Percentiles rank a stretch among this genome's conserved stretches.
Conservation (phyloP, 2,113 vertebrate species). For the Melierax canorus region DNA sequence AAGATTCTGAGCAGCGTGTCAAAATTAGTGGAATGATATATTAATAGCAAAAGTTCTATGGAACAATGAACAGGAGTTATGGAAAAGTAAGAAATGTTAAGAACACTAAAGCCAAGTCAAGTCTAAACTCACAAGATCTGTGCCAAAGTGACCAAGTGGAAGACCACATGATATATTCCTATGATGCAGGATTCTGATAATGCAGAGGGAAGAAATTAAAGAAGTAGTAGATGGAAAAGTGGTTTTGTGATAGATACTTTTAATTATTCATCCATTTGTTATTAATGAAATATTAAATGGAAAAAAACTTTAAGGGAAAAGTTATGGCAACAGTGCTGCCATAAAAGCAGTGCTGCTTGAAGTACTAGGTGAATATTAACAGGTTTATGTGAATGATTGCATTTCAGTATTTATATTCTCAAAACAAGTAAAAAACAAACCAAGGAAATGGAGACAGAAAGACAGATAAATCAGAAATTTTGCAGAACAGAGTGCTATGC, state of each 20-base stretch:
- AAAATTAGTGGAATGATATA: not conserved
- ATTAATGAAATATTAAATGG: not conserved
- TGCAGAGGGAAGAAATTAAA: not conserved
- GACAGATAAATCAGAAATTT: not conserved
- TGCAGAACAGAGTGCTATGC: not conserved
- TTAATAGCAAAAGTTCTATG: not conserved
- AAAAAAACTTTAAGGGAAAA: not conserved
- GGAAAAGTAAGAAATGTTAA: not conserved
- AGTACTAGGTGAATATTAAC: not conserved
- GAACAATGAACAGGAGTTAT: not conserved
- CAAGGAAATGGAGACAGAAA: not conserved
- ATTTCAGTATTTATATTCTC: not conserved
- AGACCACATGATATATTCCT: not conserved
- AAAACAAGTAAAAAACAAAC: not conserved
- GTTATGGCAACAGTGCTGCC: not conserved
- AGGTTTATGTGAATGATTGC: not conserved
- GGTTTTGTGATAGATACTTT: not conserved
- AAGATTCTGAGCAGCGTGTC: not conserved
- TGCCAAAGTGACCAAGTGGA: not conserved
- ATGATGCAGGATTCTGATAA: not conserved
- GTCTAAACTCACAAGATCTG: not conserved
- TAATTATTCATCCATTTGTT: not conserved
- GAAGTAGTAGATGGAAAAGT: not conserved
- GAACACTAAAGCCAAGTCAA: not conserved
- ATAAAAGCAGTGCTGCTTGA: not conserved